Evolutionary conservation across 2,113 vertebrate genomes (phyloP).

Genomic region (Tapirus terrestris): DNA sequence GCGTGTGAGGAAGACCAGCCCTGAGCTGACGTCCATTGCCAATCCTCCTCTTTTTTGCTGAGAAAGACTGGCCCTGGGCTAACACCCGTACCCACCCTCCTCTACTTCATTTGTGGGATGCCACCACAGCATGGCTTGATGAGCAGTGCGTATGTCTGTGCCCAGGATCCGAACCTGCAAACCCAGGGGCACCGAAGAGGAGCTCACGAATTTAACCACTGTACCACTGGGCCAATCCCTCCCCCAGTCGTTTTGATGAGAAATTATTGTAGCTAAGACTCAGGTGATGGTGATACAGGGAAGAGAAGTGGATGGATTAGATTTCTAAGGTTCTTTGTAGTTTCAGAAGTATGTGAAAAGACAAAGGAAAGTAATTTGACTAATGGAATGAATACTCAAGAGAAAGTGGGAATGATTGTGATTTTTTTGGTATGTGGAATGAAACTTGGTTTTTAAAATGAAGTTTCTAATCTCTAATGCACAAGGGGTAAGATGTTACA

Average conservation of each 20-base stretch:
- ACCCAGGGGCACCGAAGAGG: too few species aligned
- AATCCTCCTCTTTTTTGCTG: too few species aligned
- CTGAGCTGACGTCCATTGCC: too few species aligned
- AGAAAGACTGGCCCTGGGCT: too few species aligned
- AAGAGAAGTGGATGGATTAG: neutral
- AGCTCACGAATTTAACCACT: too few species aligned
- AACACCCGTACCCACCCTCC: too few species aligned
- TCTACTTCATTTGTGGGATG: too few species aligned
- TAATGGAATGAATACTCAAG: neutral
- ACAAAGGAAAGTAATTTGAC: neutral
- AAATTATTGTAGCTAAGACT: neutral
- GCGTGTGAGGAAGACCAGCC: too few species aligned
- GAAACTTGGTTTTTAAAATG: slow-evolving; percentile 17
- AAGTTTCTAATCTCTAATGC: neutral
- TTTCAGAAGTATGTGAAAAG: neutral
- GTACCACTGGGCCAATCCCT: too few species aligned
- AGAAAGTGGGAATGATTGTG: neutral
- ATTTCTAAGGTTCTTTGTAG: neutral
- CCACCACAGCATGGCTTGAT: too few species aligned
- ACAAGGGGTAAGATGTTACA: neutral
- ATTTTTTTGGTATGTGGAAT: neutral
- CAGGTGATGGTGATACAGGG: neutral
- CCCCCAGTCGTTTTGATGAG: neutral
- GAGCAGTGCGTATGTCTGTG: too few species aligned
- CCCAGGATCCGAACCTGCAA: too few species aligned